Conservation (phyloP, 2,797 vertebrate species). For the Lepilemur ruficaudatus region DNA sequence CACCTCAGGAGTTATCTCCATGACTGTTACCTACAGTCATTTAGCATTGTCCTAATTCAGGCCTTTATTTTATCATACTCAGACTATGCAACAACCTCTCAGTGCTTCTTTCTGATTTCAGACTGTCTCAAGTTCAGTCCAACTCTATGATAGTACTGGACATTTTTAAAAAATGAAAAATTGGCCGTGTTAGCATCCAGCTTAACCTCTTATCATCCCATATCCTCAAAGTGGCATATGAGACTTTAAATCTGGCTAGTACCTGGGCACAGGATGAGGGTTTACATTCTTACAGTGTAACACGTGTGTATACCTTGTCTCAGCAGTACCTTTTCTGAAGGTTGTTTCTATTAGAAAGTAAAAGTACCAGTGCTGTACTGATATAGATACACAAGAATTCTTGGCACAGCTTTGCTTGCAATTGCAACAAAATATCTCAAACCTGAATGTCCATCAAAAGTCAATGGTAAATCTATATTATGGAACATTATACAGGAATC, state of each 20-base stretch:
- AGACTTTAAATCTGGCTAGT: neutral
- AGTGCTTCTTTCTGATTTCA: neutral
- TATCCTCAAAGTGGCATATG: neutral
- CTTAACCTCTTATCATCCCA: neutral
- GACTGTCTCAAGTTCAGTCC: neutral
- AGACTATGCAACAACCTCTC: neutral
- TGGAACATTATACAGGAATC: neutral
- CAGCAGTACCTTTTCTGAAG: neutral
- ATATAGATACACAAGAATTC: neutral
- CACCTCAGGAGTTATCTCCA: neutral
- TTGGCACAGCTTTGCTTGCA: neutral
- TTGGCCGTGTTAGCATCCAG: neutral
- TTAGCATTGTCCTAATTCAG: neutral
- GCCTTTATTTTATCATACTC: neutral
- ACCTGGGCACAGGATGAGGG: neutral
- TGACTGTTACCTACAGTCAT: neutral
- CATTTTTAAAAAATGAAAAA: neutral
- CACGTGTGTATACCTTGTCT: neutral
- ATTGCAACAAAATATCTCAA: neutral
- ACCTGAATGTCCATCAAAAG: neutral
- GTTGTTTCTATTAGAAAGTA: neutral
- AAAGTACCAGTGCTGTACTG: neutral
- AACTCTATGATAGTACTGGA: neutral
- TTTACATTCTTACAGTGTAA: neutral
- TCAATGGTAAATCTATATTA: neutral